Evolutionary conservation across 2,797 vertebrate genomes (phyloP).

Genomic region (Chaenodraco wilsoni): DNA sequence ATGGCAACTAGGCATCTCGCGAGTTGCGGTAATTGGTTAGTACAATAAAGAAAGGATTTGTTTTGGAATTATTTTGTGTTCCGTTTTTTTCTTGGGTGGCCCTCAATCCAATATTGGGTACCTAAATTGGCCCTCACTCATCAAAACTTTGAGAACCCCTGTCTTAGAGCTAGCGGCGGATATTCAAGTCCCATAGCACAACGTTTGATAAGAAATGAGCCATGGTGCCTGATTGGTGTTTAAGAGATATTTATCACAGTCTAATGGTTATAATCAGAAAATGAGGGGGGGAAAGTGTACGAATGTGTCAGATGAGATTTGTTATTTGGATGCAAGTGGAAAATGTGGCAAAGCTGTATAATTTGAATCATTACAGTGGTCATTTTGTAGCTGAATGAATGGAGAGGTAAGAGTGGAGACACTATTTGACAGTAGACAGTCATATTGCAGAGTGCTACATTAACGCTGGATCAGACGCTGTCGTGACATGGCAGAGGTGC

Average conservation of each 20-base stretch:
- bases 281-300: not conserved
- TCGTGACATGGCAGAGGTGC: constrained; percentile 70
- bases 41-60: too few relatives aligned
- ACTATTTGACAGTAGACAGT: constrained; percentile 48
- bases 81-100: too few relatives aligned
- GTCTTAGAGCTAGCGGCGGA: constrained; percentile 1
- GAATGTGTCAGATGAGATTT: not conserved
- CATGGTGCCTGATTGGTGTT: constrained; percentile 21
- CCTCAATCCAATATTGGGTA: too few relatives aligned
- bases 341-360: constrained; percentile 10
- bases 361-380: constrained; percentile 14
- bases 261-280: constrained; percentile 7
- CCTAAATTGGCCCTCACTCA: too few relatives aligned
- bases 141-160: too few relatives aligned
- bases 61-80: too few relatives aligned
- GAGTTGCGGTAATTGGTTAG: too few relatives aligned
- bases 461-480: constrained; percentile 66
- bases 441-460: constrained; percentile 43
- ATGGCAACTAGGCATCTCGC: too few relatives aligned
- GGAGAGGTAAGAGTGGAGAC: constrained; percentile 28
- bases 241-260: constrained; percentile 5
- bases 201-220: constrained; percentile 6
- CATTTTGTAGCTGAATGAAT: constrained; percentile 39
- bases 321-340: constrained; percentile 5
- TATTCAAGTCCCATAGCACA: not conserved